Percentiles rank a stretch among this genome's conserved stretches.
Conservation (phyloP, 2,113 vertebrate genomes). For the Eulemur rufifrons region DNA sequence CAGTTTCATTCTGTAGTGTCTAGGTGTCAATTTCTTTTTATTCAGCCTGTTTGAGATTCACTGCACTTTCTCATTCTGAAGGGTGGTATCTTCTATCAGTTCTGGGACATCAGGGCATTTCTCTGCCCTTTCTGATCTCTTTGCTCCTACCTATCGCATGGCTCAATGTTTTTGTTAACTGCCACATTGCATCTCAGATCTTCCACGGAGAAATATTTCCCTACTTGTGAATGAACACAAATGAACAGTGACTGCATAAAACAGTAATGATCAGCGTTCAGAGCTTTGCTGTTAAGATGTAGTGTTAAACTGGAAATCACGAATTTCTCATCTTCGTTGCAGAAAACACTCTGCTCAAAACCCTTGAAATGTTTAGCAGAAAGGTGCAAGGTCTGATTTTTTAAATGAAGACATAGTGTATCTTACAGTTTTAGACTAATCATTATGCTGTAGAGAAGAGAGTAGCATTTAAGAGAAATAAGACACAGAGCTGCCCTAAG, state of each 20-base stretch:
- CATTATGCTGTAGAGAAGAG: background rate
- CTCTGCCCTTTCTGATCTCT: conserved; percentile 10
- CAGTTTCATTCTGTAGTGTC: background rate
- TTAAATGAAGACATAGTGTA: background rate
- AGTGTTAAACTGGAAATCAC: conserved; percentile 8
- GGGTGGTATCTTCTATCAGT: background rate
- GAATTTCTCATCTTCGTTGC: background rate
- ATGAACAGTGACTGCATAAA: background rate
- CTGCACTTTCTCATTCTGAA: background rate
- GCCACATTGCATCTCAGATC: background rate
- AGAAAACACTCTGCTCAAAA: background rate
- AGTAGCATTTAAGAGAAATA: background rate
- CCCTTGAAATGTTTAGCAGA: background rate
- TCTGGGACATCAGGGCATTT: conserved; percentile 11
- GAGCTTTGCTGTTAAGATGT: conserved; percentile 9
- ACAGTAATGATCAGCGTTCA: background rate
- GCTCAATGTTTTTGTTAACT: conserved; percentile 16
- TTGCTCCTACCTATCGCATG: background rate
- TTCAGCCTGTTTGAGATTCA: background rate
- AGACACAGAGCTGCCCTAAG: background rate
- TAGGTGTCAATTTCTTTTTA: background rate
- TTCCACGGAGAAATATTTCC: background rate
- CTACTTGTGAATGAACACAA: conserved; percentile 54
- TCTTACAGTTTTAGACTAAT: background rate
- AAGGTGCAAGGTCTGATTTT: conserved; percentile 8